phyloP scores from a whole-genome alignment of 2,113 vertebrate species.

The Acrocephalus kingi region DNA sequence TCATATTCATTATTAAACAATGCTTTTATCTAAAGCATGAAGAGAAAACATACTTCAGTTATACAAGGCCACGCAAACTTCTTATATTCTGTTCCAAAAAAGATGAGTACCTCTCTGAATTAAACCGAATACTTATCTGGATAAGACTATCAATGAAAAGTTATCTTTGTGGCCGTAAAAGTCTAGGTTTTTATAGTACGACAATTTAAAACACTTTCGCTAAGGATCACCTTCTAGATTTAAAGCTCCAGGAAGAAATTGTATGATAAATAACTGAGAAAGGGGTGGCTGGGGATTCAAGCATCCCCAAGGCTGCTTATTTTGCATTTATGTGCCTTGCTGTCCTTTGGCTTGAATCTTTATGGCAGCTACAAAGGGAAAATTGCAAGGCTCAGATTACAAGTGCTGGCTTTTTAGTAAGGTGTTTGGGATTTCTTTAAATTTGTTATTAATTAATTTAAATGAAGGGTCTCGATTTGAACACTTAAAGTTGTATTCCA shows the following conservation, averaged over 20 bases:
- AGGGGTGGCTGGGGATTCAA: not conserved
- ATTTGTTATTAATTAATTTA: not conserved
- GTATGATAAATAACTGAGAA: not conserved
- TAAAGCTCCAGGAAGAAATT: not conserved
- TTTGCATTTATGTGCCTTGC: not conserved
- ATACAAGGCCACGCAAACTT: not conserved
- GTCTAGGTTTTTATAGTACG: not conserved
- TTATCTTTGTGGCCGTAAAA: not conserved
- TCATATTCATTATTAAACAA: constrained; percentile 84
- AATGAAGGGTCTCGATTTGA: not conserved
- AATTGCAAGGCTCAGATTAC: not conserved
- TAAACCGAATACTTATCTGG: not conserved
- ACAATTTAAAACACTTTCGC: not conserved
- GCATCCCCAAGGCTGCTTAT: not conserved
- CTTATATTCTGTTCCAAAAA: not conserved
- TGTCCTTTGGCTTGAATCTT: not conserved
- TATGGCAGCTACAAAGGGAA: not conserved
- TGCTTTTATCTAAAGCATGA: constrained; percentile 78
- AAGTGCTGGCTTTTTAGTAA: not conserved
- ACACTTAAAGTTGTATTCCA: not conserved
- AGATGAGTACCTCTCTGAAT: not conserved
- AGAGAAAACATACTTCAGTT: not conserved
- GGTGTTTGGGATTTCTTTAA: not conserved
- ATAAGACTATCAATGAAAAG: not conserved
- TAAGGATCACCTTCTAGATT: not conserved